A percentile compares a stretch with the other conserved stretches of the same genome.
phyloP scores from a whole-genome alignment of 1,140 invertebrate genomes.

The Temnothorax nylanderi region DNA sequence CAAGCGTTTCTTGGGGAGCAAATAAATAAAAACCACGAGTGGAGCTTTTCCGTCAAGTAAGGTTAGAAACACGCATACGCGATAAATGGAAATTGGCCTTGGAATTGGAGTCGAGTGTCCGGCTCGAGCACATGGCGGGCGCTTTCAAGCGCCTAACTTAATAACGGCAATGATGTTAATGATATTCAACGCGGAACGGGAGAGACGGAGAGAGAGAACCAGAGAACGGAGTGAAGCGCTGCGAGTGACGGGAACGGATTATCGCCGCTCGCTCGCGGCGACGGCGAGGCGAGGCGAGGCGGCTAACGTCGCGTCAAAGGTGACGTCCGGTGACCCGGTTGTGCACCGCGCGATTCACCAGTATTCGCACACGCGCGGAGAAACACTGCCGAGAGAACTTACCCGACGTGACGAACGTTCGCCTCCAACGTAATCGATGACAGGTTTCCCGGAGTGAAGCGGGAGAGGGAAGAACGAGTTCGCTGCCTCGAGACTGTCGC shows the following conservation, averaged over 20 bases:
- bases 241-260: background rate
- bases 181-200: background rate
- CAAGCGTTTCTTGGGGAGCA: no score
- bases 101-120: background rate
- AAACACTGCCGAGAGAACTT: background rate
- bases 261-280: background rate
- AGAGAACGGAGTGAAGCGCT: background rate
- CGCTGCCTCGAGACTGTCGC: background rate
- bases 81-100: background rate
- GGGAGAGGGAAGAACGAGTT: background rate
- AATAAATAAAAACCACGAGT: no score
- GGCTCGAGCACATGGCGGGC: background rate
- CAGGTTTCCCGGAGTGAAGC: background rate
- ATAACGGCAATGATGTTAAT: background rate
- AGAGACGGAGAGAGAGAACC: background rate
- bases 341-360: background rate
- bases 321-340: conserved; percentile 38
- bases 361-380: no score
- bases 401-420: conserved; percentile 30
- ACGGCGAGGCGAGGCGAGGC: no score
- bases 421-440: conserved; percentile 27
- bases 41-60: background rate
- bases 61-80: background rate
- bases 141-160: background rate
- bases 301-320: conserved; percentile 35